phyloP scores from a whole-genome alignment of 2,888 invertebrate genomes.

The Parnassius smintheus region DNA sequence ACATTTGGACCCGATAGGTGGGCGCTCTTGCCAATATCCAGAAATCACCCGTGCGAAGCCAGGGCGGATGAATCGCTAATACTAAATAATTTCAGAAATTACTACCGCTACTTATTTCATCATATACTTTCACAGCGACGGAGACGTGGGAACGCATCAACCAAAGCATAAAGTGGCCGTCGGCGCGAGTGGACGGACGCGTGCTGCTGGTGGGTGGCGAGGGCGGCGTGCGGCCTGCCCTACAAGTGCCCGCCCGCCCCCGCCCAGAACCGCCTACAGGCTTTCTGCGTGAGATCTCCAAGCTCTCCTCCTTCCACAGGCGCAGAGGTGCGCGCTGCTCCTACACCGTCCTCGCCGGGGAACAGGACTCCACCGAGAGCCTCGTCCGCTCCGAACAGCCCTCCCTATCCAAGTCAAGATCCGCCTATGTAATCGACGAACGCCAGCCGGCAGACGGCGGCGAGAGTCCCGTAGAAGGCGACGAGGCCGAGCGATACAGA shows the following conservation, averaged over 20 bases:
- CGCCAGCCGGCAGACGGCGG: conserved; percentile 50
- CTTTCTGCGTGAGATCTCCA: conserved; percentile 85
- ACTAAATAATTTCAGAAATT: too few species aligned
- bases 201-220: conserved; percentile 83
- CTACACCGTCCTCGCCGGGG: conserved; percentile 84
- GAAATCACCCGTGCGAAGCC: too few species aligned
- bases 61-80: too few species aligned
- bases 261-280: conserved; percentile 65
- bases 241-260: conserved; percentile 41
- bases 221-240: conserved; percentile 37
- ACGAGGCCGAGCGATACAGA: conserved; percentile 43
- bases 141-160: conserved; percentile 88
- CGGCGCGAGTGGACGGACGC: conserved; percentile 85
- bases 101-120: background rate
- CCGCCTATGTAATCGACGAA: conserved; percentile 79
- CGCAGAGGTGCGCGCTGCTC: conserved; percentile 85
- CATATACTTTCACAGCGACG: conserved; percentile 70
- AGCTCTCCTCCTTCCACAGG: conserved; percentile 86
- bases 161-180: conserved; percentile 83
- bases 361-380: conserved; percentile 85
- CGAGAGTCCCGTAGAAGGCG: conserved; percentile 53
- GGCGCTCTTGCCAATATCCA: too few species aligned
- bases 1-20: too few species aligned
- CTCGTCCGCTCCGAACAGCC: conserved; percentile 61
- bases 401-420: conserved; percentile 79